Percentiles rank a stretch among this genome's conserved stretches.
phyloP scores from a whole-genome alignment of 1,140 invertebrate genomes.

The Aporrectodea caliginosa region DNA sequence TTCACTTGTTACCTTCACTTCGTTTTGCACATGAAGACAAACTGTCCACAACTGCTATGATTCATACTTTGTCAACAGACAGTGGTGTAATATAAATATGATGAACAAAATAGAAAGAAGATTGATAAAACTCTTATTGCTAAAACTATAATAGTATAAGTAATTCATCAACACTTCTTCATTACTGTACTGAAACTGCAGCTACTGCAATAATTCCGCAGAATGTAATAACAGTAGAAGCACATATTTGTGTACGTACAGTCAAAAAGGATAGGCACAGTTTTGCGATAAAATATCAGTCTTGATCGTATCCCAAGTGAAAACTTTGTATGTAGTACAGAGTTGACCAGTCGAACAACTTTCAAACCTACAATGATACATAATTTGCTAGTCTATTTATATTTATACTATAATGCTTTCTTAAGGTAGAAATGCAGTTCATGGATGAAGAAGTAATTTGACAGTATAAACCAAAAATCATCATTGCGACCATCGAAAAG shows the following conservation, averaged over 20 bases:
- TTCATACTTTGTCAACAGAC: neutral
- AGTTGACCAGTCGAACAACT: slow-evolving; percentile 1
- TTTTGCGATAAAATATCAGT: slow-evolving; percentile 3
- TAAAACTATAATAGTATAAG: neutral
- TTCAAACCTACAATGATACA: slow-evolving; percentile 17
- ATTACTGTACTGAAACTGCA: too few species aligned
- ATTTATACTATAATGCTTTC: neutral
- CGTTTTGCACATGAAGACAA: too few species aligned
- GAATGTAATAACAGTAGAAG: too few species aligned
- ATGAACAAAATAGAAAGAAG: neutral
- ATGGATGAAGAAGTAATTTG: neutral
- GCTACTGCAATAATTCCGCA: too few species aligned
- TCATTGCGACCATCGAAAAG: neutral
- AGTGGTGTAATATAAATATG: neutral
- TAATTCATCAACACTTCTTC: too few species aligned
- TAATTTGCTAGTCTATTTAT: neutral
- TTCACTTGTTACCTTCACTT: too few species aligned
- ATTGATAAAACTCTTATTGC: neutral
- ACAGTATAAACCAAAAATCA: neutral
- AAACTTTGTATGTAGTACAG: neutral
- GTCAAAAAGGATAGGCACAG: slow-evolving; percentile 16
- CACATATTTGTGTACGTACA: neutral
- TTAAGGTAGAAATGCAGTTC: too few species aligned
- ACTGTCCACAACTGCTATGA: too few species aligned
- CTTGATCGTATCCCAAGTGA: neutral